Evolutionary conservation across 2,113 vertebrate genomes (phyloP).

Genomic region (Thalassoma bifasciatum): DNA sequence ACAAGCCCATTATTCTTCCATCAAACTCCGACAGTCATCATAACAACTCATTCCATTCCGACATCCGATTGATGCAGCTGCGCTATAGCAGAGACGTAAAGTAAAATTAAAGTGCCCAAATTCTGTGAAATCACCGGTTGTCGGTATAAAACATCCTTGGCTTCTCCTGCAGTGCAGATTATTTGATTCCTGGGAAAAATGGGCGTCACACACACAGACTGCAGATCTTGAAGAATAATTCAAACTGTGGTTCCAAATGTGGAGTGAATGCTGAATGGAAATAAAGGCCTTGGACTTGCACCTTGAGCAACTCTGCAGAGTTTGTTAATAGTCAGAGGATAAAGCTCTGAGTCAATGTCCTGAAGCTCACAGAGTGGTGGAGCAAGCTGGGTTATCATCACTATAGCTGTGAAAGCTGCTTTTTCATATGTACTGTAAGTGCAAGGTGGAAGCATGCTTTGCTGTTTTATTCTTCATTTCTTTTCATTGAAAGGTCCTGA

Average conservation of each 20-base stretch:
- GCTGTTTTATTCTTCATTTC: too few relatives aligned
- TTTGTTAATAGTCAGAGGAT: slow-evolving; percentile 17
- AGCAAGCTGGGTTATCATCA: not conserved
- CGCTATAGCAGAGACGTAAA: not conserved
- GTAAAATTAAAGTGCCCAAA: slow-evolving; percentile 9
- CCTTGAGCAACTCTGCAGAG: slow-evolving; percentile 17
- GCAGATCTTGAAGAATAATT: slow-evolving; percentile 63
- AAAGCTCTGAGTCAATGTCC: not conserved
- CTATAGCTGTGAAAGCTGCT: not conserved
- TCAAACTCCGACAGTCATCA: slow-evolving; percentile 37
- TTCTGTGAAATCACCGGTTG: slow-evolving; percentile 13
- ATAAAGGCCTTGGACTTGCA: slow-evolving; percentile 37
- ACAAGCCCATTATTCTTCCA: slow-evolving; percentile 34
- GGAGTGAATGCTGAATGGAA: slow-evolving; percentile 45
- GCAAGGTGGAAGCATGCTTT: too few relatives aligned
- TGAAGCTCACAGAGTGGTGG: not conserved
- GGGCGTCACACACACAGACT: slow-evolving; percentile 6
- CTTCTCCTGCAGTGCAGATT: slow-evolving; percentile 26
- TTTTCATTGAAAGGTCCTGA: too few relatives aligned
- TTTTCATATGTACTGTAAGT: too few relatives aligned
- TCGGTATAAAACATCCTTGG: slow-evolving; percentile 4
- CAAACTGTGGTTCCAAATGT: slow-evolving; percentile 33
- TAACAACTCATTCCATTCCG: slow-evolving; percentile 29
- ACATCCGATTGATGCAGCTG: slow-evolving; percentile 6
- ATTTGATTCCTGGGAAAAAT: slow-evolving; percentile 24